These are phyloP conservation scores for Prionace glauca DNA, from an alignment of 2,797 vertebrate species.

Conservation along the genomic window DNA sequence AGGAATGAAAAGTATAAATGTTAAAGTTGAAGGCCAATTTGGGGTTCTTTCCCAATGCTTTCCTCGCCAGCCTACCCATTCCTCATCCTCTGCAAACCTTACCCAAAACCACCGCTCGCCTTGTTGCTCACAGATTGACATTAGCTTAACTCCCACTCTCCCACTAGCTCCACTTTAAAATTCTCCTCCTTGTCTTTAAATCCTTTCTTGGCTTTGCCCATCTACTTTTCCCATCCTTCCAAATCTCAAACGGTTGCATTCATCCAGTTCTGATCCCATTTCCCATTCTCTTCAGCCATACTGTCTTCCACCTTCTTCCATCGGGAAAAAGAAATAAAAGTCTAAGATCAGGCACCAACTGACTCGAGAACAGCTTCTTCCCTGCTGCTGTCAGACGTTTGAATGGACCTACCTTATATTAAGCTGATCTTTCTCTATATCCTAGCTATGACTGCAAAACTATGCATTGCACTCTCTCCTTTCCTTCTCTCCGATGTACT, in stretches of 20 bases:
- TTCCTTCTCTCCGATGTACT: too few species aligned
- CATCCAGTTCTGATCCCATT: background rate
- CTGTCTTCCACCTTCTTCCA: too few species aligned
- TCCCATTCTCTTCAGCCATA: too few species aligned
- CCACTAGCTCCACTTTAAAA: background rate
- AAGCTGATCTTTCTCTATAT: too few species aligned
- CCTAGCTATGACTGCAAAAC: too few species aligned
- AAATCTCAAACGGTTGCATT: background rate
- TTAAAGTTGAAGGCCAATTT: background rate
- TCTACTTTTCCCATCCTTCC: background rate
- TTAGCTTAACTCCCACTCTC: background rate
- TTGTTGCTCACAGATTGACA: background rate
- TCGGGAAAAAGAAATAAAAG: too few species aligned
- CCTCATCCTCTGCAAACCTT: background rate
- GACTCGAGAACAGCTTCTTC: too few species aligned
- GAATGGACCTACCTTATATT: too few species aligned
- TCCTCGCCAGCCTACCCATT: background rate
- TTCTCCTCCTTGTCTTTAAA: background rate
- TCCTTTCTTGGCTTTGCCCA: background rate
- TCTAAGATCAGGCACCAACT: too few species aligned
- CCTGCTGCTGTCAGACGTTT: too few species aligned
- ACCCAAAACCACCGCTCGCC: background rate
- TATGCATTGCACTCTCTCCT: too few species aligned
- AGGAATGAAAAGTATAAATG: background rate
- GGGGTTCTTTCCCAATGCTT: background rate